Conservation (phyloP, 2,888 invertebrate species). For the Phragmatobia fuliginosa region DNA sequence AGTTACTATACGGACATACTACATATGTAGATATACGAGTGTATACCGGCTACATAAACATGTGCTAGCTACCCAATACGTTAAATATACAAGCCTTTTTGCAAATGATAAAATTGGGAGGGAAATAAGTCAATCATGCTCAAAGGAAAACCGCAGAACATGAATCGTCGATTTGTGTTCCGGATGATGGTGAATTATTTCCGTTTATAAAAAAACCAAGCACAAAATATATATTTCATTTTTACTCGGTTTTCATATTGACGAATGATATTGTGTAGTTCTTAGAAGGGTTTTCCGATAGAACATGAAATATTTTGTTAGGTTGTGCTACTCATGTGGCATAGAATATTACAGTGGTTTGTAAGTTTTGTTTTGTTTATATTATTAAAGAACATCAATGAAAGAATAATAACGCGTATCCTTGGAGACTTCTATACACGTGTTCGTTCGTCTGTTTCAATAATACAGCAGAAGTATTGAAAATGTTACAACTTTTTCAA, state of each 20-base stretch:
- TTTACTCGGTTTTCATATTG: constrained; percentile 23
- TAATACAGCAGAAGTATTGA: not conserved
- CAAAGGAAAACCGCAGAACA: constrained; percentile 23
- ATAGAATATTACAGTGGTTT: not conserved
- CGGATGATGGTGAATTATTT: constrained; percentile 25
- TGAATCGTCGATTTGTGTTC: constrained; percentile 24
- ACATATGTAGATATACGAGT: not conserved
- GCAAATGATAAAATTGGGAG: constrained; percentile 10
- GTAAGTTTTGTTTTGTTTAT: not conserved
- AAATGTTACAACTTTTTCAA: not conserved
- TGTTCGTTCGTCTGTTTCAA: not conserved
- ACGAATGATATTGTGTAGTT: constrained; percentile 7
- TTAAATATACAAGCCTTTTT: constrained; percentile 6
- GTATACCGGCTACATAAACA: not conserved
- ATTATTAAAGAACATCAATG: no score
- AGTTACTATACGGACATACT: not conserved
- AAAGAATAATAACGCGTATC: not conserved
- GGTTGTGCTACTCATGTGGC: not conserved
- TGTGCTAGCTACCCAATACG: not conserved
- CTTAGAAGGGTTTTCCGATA: not conserved
- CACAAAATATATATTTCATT: constrained; percentile 25
- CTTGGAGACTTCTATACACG: not conserved
- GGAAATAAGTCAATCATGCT: constrained; percentile 26
- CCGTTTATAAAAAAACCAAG: constrained; percentile 28
- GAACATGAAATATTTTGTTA: not conserved